Evolutionary conservation across 92 coral and sea anemone genomes (phyloP).

Genomic region (Montipora capitata): DNA sequence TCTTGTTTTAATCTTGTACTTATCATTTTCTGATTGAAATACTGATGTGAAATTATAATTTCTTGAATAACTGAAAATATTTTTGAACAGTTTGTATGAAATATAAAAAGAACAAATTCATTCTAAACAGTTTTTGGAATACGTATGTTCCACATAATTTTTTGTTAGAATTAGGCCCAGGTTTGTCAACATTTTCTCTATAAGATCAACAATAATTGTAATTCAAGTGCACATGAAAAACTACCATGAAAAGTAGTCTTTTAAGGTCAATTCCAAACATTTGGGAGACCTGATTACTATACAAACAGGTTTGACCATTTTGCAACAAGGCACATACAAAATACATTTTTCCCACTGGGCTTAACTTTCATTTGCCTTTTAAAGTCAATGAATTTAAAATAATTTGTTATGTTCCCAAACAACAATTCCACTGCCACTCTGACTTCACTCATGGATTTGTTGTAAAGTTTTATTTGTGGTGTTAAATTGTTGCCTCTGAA

Average conservation of each 20-base stretch:
- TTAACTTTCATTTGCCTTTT: conserved; percentile 16
- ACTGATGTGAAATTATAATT: too few species aligned
- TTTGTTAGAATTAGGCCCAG: too few species aligned
- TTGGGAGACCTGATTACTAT: conserved; percentile 6
- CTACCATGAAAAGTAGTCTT: conserved; percentile 11
- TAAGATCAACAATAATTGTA: neutral
- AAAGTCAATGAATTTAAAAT: conserved; percentile 16
- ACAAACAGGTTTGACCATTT: conserved; percentile 20
- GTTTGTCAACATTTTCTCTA: neutral
- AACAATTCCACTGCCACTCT: conserved; percentile 29
- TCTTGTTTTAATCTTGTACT: too few species aligned
- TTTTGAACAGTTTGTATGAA: too few species aligned
- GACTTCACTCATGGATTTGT: conserved; percentile 7
- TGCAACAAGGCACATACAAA: conserved; percentile 13
- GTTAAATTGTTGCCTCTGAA: neutral
- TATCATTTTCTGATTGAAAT: too few species aligned
- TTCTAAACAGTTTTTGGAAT: too few species aligned
- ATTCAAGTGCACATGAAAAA: neutral
- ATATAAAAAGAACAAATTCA: too few species aligned
- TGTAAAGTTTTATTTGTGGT: conserved; percentile 20
- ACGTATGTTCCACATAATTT: too few species aligned
- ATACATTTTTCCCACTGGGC: conserved; percentile 13
- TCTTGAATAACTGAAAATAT: too few species aligned
- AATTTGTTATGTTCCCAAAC: conserved; percentile 14
- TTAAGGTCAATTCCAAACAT: neutral